A percentile compares a stretch with the other conserved stretches of the same genome.
Evolutionary conservation across 2,113 vertebrate genomes (phyloP).

Genomic region (Caranx melampygus): DNA sequence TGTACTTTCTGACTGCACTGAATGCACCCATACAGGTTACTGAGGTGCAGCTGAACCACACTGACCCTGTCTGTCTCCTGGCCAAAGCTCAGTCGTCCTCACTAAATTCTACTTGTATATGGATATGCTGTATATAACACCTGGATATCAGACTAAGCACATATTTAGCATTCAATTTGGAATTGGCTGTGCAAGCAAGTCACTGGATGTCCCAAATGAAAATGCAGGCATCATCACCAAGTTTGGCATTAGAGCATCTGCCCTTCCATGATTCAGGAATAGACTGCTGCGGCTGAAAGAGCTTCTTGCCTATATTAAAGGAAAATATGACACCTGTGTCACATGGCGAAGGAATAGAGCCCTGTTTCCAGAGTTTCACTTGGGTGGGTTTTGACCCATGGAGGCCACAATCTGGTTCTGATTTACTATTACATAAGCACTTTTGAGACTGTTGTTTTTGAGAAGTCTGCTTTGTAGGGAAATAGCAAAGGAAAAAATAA

Average conservation of each 20-base stretch:
- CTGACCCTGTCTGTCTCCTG: neutral
- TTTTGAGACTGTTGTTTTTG: conserved; percentile 66
- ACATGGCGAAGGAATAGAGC: conserved; percentile 33
- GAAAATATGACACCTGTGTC: conserved; percentile 59
- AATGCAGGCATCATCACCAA: conserved; percentile 37
- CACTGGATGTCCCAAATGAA: conserved; percentile 38
- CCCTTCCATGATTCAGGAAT: conserved; percentile 19
- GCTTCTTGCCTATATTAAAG: conserved; percentile 35
- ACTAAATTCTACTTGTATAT: neutral
- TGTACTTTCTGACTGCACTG: neutral
- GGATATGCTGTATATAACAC: neutral
- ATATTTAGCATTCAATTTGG: conserved; percentile 23
- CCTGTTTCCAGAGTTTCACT: conserved; percentile 42
- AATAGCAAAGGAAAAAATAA: conserved; percentile 60
- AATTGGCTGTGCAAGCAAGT: conserved; percentile 9
- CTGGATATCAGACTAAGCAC: conserved; percentile 1
- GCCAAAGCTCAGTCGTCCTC: neutral
- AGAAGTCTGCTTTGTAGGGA: conserved; percentile 55
- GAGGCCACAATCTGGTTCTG: conserved; percentile 68
- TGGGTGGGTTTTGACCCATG: conserved; percentile 63
- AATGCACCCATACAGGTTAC: neutral
- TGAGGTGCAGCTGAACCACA: neutral
- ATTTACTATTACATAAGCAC: conserved; percentile 75
- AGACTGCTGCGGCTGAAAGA: conserved; percentile 27
- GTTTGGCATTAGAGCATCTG: conserved; percentile 18